Base-by-base conservation (phyloP, 2,113 vertebrate genomes). In the Myotis yumanensis region DNA sequence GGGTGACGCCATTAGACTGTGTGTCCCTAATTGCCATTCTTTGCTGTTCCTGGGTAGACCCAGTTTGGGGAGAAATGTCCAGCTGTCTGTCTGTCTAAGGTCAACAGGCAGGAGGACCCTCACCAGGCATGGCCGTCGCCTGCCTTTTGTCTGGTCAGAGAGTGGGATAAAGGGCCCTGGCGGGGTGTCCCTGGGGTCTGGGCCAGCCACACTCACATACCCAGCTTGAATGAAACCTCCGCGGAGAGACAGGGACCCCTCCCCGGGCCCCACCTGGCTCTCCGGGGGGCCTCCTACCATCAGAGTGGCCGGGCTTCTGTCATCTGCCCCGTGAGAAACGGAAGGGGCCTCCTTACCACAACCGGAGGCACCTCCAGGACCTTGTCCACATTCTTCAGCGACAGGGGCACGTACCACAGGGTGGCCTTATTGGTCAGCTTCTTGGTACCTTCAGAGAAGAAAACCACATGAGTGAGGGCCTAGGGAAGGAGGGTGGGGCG, bases 321-420 rank as follows among this genome's bases (percentile, higher is more conserved):
- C 23, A 2, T 6, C 7, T 18, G 7, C 40, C 20, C 32, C 2
- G 46, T 62, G 62, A 37, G 23, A 37, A 25, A 16, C 0, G 2
- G n/a, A 37, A 4, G 12, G 46, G 10, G 12, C 5, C 32, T 10
- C 89, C 98, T 97, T 98, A 99, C 99, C 99, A 99, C 98, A 32
- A 99, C 99, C 0, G 99, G 98, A 11, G 99, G 99, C 95, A 99
- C 99, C 93, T 99, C 99, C 25, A 98, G 95, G 95, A 99, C 98
- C 98, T 99, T 99, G 97, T 99, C 98, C 73, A 99, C 99, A 0
- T 99, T 99, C 97, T 98, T 97, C 96, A 99, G 98, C 11, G 99
- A 99, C 90, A 99, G 98, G 0, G 99, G 99, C 86, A 99, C 99
- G 0, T 99, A 99, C 99, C 99, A 99, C 95, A 99, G 97, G 0